Evolutionary conservation across 2,113 vertebrate genomes (phyloP), one percentile per base, ranked within the genome.

Genomic region (Heterotis niloticus): DNA sequence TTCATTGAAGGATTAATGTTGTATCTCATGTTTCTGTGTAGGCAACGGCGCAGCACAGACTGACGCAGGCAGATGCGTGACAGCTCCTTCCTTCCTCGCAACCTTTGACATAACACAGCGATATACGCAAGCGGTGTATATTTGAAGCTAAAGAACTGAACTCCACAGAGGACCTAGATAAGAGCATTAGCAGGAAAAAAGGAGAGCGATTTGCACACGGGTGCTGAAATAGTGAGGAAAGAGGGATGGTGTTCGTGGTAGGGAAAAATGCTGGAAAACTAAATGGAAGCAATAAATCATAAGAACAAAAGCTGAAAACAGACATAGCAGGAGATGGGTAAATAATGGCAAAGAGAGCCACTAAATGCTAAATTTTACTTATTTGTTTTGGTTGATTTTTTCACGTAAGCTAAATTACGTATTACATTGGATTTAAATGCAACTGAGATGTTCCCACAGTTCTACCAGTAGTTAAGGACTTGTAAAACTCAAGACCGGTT

Each of bases 291-390:
- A 80, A 72, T 60, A 29, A 60, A 67, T 67, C 64, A 52, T 26
- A 17, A 56, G 52, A 73, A 67, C 66, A 76, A 81, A 64, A 84
- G 82, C 81, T 72, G 52, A 71, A 71, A 10, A 16, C 59, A 62
- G 59, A 62, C 13, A 62, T 17, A 17, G 59, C 59, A 44, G 34
- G 34, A 44, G 34, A 4, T 44, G n/a, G n/a, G n/a, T n/a, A n/a
- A n/a, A n/a, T n/a, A n/a, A n/a, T n/a, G n/a, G n/a, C n/a, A 44
- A 44, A 44, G 34, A 44, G 34, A 44, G 34, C 34, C 7, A 44
- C 34, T 2, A 44, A 44, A 20, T 2, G 20, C 11, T 20, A 62
- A 62, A 62, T 62, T 17, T 20, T 11, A 4, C 64, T 65, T 23
- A 20, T 74, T 24, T 73, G n/a, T 24, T 20, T 74, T 74, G 1